A percentile compares a stretch with the other conserved stretches of the same genome.
These are phyloP conservation scores for Lissocephala sabroskyi DNA, from an alignment of 2,888 invertebrate genomes.

Conservation along the genomic window DNA sequence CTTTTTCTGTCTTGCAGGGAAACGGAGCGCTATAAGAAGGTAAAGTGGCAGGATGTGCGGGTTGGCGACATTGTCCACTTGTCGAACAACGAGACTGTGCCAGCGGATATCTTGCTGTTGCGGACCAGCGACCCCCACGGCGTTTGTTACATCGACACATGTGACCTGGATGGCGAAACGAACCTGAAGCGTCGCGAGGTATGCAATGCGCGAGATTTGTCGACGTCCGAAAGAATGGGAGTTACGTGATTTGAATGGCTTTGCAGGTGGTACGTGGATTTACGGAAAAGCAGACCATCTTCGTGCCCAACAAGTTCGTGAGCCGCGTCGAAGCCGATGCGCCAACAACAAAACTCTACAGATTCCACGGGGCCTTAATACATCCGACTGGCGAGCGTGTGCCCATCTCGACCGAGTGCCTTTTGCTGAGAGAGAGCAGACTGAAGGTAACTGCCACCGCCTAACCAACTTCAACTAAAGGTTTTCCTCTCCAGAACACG, in stretches of 20 bases:
- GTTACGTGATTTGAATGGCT: neutral
- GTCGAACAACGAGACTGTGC: slow-evolving; percentile 96
- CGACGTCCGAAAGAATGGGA: neutral
- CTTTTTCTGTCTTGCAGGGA: slow-evolving; percentile 75
- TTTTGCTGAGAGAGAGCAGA: slow-evolving; percentile 92
- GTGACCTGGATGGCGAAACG: slow-evolving; percentile 96
- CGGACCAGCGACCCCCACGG: slow-evolving; percentile 91
- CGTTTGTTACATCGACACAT: slow-evolving; percentile 94
- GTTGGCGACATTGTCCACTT: slow-evolving; percentile 96
- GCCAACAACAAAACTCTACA: slow-evolving; percentile 96
- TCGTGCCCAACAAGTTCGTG: slow-evolving; percentile 85
- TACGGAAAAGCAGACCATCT: slow-evolving; percentile 78
- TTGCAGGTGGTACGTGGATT: slow-evolving; percentile 71
- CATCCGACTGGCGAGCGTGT: slow-evolving; percentile 85
- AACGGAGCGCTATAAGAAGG: slow-evolving; percentile 85
- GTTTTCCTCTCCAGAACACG: slow-evolving; percentile 80
- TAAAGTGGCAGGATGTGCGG: slow-evolving; percentile 90
- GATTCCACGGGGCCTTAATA: slow-evolving; percentile 91
- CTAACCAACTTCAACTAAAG: neutral
- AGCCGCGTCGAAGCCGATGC: slow-evolving; percentile 93
- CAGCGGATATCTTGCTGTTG: slow-evolving; percentile 93
- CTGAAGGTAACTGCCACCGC: slow-evolving; percentile 78
- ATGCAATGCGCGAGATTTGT: slow-evolving; percentile 21
- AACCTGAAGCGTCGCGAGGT: slow-evolving; percentile 94
- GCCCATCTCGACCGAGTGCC: slow-evolving; percentile 89